Percentiles rank a stretch among this genome's conserved stretches.
Evolutionary conservation across 2,888 invertebrate species (phyloP).

Genomic region (Perdita meconis): DNA sequence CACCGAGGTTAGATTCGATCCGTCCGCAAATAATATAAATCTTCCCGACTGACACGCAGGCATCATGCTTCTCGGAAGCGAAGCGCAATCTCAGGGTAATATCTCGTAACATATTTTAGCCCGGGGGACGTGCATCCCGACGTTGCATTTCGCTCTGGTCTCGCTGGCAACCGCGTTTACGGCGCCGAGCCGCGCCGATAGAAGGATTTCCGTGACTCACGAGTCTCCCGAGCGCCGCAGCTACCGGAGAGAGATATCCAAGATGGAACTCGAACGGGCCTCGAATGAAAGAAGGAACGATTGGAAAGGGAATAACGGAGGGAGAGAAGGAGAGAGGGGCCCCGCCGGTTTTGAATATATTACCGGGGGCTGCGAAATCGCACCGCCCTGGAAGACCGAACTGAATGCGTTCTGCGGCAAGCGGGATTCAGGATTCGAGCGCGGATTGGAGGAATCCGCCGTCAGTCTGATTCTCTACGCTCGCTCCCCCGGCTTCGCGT

Average conservation of each 20-base stretch:
- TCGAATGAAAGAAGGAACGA: neutral
- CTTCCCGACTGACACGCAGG: conserved; percentile 28
- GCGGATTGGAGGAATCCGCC: conserved; percentile 53
- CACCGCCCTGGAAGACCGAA: conserved; percentile 36
- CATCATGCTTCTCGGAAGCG: conserved; percentile 46
- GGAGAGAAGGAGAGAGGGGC: neutral
- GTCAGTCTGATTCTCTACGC: conserved; percentile 29
- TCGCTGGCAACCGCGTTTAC: neutral
- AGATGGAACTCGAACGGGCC: conserved; percentile 43
- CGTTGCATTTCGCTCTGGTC: conserved; percentile 27
- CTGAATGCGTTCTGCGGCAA: conserved; percentile 13
- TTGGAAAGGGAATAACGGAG: neutral
- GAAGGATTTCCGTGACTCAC: conserved; percentile 43
- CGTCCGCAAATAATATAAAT: conserved; percentile 36
- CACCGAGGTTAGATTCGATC: neutral
- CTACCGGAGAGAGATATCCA: conserved; percentile 21
- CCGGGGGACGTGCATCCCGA: conserved; percentile 27
- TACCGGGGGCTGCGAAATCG: conserved; percentile 51
- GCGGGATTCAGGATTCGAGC: conserved; percentile 39
- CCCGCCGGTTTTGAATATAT: conserved; percentile 48
- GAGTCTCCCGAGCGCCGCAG: neutral
- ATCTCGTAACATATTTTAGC: conserved; percentile 42
- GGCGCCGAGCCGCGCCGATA: conserved; percentile 11
- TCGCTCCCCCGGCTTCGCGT: conserved; percentile 12
- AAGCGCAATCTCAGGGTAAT: conserved; percentile 32